Evolutionary conservation across 1,140 invertebrate species (phyloP).

Genomic region (Aphelenchoides avenae): DNA sequence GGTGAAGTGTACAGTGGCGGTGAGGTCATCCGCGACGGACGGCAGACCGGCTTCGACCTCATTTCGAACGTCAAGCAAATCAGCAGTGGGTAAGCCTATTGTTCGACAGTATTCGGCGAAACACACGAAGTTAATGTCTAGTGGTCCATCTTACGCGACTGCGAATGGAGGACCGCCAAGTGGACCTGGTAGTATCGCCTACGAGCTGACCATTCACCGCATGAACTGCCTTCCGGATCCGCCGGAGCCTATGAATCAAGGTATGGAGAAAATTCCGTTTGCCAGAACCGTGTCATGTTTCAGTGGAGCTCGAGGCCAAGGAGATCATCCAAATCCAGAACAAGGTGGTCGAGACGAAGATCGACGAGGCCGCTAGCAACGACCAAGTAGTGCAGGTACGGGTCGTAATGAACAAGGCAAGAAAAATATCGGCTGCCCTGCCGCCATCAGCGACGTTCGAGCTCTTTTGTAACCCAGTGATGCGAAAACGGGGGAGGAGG

Average conservation of each 20-base stretch:
- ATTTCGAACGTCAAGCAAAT: constrained; percentile 48
- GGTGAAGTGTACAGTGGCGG: constrained; percentile 49
- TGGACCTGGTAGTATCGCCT: constrained; percentile 14
- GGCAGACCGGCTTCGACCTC: constrained; percentile 49
- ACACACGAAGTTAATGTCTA: neutral
- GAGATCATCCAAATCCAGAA: constrained; percentile 40
- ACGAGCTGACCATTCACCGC: constrained; percentile 44
- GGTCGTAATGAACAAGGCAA: neutral
- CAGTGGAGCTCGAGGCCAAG: constrained; percentile 34
- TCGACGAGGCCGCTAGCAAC: constrained; percentile 19
- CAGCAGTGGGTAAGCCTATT: constrained; percentile 1
- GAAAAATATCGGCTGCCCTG: too few species aligned
- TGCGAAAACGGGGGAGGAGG: too few species aligned
- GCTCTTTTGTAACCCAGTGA: too few species aligned
- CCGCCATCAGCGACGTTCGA: too few species aligned
- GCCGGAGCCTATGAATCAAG: constrained; percentile 35
- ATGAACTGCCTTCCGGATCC: constrained; percentile 52
- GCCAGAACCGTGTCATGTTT: constrained; percentile 3
- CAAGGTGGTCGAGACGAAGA: constrained; percentile 41
- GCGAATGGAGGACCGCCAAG: neutral
- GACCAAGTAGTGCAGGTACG: constrained; percentile 46
- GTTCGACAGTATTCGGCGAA: neutral
- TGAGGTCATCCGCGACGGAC: constrained; percentile 45
- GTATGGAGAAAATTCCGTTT: constrained; percentile 9
- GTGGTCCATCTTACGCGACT: neutral